Percentiles rank a stretch among this genome's conserved stretches.
Evolutionary conservation across 2,888 invertebrate genomes (phyloP).

Genomic region (Frankliniella intonsa): DNA sequence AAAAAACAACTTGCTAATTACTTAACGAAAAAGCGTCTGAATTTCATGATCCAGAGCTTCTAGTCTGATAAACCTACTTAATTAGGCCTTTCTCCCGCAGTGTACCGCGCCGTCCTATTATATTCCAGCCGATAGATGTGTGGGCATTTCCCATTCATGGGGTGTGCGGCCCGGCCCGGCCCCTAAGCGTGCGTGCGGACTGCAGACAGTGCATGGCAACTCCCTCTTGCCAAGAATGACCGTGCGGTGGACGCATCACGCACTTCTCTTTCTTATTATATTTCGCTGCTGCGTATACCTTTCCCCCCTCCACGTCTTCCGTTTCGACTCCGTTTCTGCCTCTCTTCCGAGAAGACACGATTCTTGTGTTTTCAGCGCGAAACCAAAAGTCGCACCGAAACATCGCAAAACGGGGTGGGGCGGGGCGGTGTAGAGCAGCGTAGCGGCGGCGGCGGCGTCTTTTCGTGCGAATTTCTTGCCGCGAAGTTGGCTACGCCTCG

Average conservation of each 20-base stretch:
- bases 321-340: neutral
- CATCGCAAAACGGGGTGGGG: neutral
- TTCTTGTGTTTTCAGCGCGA: neutral
- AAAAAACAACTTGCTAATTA: neutral
- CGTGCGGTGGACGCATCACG: neutral
- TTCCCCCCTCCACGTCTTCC: neutral
- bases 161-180: neutral
- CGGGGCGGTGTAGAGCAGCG: neutral
- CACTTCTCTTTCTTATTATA: neutral
- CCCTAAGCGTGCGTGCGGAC: neutral
- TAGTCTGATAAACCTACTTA: no score
- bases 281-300: neutral
- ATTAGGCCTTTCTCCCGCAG: neutral
- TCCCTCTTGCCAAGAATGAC: no score
- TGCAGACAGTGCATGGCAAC: no score
- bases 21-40: neutral
- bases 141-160: neutral
- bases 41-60: neutral
- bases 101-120: neutral
- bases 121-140: neutral
- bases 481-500: no score
- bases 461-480: no score
- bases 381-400: neutral
- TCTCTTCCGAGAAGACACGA: neutral
- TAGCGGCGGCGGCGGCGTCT: neutral